Conservation (phyloP, 2,888 invertebrate genomes). For the Gymnocheta viridis region DNA sequence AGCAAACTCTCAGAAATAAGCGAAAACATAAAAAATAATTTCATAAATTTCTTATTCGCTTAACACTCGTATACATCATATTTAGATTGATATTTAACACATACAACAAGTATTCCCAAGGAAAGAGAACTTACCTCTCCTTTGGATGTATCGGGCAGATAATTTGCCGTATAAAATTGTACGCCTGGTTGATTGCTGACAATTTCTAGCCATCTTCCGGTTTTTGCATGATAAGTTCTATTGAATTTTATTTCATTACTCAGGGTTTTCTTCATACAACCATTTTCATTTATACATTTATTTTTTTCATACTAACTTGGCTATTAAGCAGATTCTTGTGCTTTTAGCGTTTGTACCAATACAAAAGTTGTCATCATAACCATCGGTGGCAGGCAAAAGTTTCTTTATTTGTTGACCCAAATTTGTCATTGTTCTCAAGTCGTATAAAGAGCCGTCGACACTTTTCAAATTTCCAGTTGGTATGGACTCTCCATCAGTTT, state of each 20-base stretch:
- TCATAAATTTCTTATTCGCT: background rate
- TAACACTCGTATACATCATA: background rate
- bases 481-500: conserved; percentile 86
- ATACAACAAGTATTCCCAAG: background rate
- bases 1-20: conserved; percentile 1
- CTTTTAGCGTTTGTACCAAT: conserved; percentile 87
- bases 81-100: conserved; percentile 1
- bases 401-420: conserved; percentile 87
- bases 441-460: conserved; percentile 88
- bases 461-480: conserved; percentile 88
- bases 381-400: conserved; percentile 86
- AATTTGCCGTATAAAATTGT: conserved; percentile 94
- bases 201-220: conserved; percentile 90
- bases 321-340: conserved; percentile 83
- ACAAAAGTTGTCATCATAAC: conserved; percentile 93
- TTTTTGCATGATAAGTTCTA: conserved; percentile 86
- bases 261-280: background rate
- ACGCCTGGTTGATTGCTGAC: conserved; percentile 94
- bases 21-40: background rate
- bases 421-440: conserved; percentile 86
- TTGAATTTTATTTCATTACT: conserved; percentile 29
- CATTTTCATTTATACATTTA: background rate
- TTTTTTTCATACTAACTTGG: conserved; percentile 82
- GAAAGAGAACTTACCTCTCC: conserved; percentile 76
- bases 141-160: conserved; percentile 84